phyloP scores from a whole-genome alignment of 2,888 invertebrate species.

The Unio pictorum region DNA sequence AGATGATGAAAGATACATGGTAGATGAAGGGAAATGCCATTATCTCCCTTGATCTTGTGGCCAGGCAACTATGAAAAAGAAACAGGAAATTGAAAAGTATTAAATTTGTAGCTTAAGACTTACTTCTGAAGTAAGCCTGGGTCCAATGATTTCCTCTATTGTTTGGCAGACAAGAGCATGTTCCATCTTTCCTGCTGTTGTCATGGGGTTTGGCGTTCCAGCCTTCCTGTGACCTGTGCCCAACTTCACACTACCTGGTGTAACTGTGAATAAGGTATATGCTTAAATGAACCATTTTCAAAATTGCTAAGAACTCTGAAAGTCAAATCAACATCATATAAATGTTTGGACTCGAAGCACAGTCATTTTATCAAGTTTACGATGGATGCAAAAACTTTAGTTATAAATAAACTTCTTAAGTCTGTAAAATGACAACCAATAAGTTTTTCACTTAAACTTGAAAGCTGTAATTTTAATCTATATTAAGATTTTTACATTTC shows the following conservation, averaged over 20 bases:
- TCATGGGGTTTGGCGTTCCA: slow-evolving; percentile 67
- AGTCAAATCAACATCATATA: not conserved
- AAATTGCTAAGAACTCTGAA: too few species aligned
- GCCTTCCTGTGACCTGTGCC: slow-evolving; percentile 49
- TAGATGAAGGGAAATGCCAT: too few species aligned
- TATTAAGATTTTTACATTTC: too few species aligned
- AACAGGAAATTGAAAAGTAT: too few species aligned
- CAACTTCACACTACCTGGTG: slow-evolving; percentile 41
- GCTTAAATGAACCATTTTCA: not conserved
- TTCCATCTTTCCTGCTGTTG: slow-evolving; percentile 66
- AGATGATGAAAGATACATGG: too few species aligned
- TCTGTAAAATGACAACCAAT: too few species aligned
- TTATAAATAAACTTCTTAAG: too few species aligned
- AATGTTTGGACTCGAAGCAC: not conserved
- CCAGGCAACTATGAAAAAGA: too few species aligned
- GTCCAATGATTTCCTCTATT: slow-evolving; percentile 67
- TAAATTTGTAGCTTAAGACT: slow-evolving; percentile 2
- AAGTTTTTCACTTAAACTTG: too few species aligned
- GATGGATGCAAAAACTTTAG: too few species aligned
- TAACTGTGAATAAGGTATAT: slow-evolving; percentile 24
- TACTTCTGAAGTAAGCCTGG: slow-evolving; percentile 64
- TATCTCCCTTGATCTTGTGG: too few species aligned
- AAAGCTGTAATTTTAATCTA: too few species aligned
- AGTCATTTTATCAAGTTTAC: not conserved
- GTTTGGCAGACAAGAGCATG: slow-evolving; percentile 67